Evolutionary conservation across 2,888 invertebrate genomes (phyloP), one percentile per base, ranked within the genome.

Genomic region (Dusona sp.): DNA sequence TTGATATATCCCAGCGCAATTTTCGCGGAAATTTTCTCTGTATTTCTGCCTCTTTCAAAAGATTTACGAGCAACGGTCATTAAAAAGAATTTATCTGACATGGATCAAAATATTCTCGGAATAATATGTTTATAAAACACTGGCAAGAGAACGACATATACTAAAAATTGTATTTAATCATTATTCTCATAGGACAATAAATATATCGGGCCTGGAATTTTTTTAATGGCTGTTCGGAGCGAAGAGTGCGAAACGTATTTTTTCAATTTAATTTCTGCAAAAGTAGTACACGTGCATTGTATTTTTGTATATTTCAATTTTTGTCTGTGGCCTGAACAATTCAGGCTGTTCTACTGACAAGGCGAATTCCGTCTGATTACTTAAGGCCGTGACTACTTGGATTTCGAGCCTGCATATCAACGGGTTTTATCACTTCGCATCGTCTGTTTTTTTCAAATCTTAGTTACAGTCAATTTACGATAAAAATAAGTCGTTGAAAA

Each of bases 361-460:
- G 22, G 38, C 2, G 19, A 67, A 19, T 38, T n/a, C 45, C 45
- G 83, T 86, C 85, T 72, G 74, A 25, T 67, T 54, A 33, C 25
- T 36, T 72, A 79, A 79, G 83, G 83, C 57, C 85, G 83, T 65
- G 70, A 82, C 82, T 75, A 86, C 72, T 79, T 51, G 85, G 33
- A 83, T 83, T 72, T 80, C 82, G 48, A 61, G 45, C 48, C 61
- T 68, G 82, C 82, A 51, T 79, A 36, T 61, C 72, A 73, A 29
- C 72, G 42, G 36, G 42, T 13, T 78, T 57, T 78, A 33, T 38
- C 9, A 19, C 45, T 61, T 36, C 11, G 29, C 29, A 7, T 72
- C 25, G 61, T 51, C n/a, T 36, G 75, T 79, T 79, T 54, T 75
- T 54, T 67, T 82, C 8, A 22, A 36, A 45, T 29, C 19, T 33